These are phyloP conservation scores for Catagonus wagneri DNA, from an alignment of 2,113 vertebrate genomes.

Conservation along the genomic window DNA sequence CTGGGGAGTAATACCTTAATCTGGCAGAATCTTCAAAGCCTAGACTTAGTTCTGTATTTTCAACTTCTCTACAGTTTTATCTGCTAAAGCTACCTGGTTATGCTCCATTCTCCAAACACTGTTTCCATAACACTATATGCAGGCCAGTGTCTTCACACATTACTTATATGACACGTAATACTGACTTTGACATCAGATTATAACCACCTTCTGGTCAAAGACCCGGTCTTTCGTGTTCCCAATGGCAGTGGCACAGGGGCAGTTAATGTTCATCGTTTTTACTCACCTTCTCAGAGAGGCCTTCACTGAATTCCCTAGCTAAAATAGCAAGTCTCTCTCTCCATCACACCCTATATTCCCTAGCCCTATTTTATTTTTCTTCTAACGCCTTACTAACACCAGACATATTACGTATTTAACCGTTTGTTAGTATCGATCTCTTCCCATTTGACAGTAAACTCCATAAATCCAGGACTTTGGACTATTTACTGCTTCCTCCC, in stretches of 20 bases:
- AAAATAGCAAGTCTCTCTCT: not conserved
- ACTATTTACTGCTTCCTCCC: not conserved
- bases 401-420: not conserved
- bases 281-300: not conserved
- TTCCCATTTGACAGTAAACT: conserved; percentile 17
- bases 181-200: not conserved
- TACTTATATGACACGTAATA: not conserved
- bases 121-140: not conserved
- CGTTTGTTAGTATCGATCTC: not conserved
- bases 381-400: not conserved
- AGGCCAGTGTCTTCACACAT: not conserved
- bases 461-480: not conserved
- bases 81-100: not conserved
- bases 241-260: not conserved
- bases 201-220: not conserved
- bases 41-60: not conserved
- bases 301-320: not conserved
- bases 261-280: not conserved
- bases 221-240: not conserved
- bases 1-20: not conserved
- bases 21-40: not conserved
- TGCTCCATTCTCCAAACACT: not conserved
- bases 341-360: not conserved
- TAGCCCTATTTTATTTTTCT: not conserved
- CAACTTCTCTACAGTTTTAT: not conserved